Evolutionary conservation across 2,113 vertebrate species (phyloP).

Genomic region (Falco punctatus): DNA sequence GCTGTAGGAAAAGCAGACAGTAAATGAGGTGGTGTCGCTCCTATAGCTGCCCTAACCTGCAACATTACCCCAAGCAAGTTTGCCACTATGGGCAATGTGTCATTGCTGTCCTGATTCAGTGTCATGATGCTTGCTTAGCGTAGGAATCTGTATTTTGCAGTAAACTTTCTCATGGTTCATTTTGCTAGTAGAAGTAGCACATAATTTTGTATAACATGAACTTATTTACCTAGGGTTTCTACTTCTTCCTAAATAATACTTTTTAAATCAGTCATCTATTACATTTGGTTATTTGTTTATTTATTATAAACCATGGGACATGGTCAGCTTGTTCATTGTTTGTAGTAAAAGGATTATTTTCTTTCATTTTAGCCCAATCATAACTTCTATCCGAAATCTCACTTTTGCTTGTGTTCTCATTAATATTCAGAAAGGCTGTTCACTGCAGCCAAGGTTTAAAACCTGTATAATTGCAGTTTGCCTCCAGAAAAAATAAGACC

Average conservation of each 20-base stretch:
- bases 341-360: neutral
- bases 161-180: neutral
- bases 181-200: neutral
- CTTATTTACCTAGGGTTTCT: neutral
- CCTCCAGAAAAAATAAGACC: neutral
- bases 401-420: neutral
- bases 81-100: neutral
- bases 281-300: neutral
- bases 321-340: neutral
- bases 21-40: neutral
- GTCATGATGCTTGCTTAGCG: neutral
- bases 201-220: neutral
- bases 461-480: neutral
- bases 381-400: neutral
- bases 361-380: neutral
- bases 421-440: slow-evolving; percentile 27
- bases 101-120: neutral
- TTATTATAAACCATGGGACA: neutral
- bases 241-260: neutral
- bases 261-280: neutral
- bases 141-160: neutral
- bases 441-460: slow-evolving; percentile 26
- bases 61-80: neutral
- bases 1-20: neutral
- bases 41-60: neutral